phyloP scores from a whole-genome alignment of 2,113 vertebrate species.

The Carassius carassius region DNA sequence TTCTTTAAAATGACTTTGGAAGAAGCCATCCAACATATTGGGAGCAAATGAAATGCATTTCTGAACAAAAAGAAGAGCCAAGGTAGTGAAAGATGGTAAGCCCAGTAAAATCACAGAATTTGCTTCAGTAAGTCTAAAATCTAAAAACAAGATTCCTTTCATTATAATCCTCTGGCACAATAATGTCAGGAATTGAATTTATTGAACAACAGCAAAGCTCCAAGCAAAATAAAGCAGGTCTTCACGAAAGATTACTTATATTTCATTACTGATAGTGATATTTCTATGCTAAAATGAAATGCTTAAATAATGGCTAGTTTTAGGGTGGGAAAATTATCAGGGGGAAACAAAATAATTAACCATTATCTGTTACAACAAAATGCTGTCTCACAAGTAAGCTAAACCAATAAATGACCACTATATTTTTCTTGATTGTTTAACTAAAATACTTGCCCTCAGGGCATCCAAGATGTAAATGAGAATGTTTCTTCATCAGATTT shows the following conservation, averaged over 20 bases:
- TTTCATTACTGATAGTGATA: too few species aligned
- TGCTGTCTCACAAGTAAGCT: not conserved
- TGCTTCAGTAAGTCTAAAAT: not conserved
- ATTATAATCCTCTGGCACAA: slow-evolving; percentile 36
- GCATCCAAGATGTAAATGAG: too few species aligned
- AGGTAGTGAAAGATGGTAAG: not conserved
- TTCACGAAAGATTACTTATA: not conserved
- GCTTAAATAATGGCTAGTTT: slow-evolving; percentile 35
- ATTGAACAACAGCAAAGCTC: not conserved
- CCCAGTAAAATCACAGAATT: too few species aligned
- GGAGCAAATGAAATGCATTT: not conserved
- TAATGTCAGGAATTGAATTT: slow-evolving; percentile 31
- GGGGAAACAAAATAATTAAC: slow-evolving; percentile 39
- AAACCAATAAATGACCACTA: not conserved
- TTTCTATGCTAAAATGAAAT: not conserved
- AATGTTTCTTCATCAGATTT: too few species aligned
- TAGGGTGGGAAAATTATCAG: slow-evolving; percentile 21
- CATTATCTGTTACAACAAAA: slow-evolving; percentile 7
- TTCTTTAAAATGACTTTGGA: not conserved
- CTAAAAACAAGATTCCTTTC: slow-evolving; percentile 15
- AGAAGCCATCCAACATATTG: not conserved
- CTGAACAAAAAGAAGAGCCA: not conserved
- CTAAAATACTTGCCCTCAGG: too few species aligned
- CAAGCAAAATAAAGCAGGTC: too few species aligned
- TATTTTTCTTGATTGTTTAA: not conserved